Conservation (phyloP, 1,140 invertebrate species). For the Vanessa atalanta region DNA sequence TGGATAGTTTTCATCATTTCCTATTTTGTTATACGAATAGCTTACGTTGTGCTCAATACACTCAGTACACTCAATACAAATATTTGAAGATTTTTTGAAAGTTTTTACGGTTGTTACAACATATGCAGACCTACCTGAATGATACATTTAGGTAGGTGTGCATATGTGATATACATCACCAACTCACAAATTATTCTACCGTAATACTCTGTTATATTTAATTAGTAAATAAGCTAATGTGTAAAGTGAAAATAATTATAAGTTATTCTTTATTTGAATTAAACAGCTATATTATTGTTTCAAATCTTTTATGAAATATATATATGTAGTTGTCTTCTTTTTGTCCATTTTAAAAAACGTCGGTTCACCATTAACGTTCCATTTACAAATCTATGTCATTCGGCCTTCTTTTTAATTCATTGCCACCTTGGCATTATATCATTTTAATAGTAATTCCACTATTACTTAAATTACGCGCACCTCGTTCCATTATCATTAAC, state of each 20-base stretch:
- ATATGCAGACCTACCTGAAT: too few relatives aligned
- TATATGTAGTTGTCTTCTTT: not conserved
- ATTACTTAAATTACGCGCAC: slow-evolving; percentile 43
- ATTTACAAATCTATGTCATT: slow-evolving; percentile 17
- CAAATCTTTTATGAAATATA: not conserved
- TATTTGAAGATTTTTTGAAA: too few relatives aligned
- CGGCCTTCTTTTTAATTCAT: slow-evolving; percentile 1
- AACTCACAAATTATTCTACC: too few relatives aligned
- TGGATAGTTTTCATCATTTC: not conserved
- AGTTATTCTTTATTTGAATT: not conserved
- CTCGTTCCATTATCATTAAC: slow-evolving; percentile 50
- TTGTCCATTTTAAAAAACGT: not conserved
- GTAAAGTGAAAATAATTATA: too few relatives aligned
- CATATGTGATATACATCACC: too few relatives aligned
- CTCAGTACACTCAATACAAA: too few relatives aligned
- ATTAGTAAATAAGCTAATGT: too few relatives aligned
- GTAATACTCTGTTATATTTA: too few relatives aligned
- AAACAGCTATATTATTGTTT: not conserved
- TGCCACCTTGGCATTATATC: slow-evolving; percentile 26
- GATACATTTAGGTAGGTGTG: too few relatives aligned
- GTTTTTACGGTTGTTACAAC: too few relatives aligned
- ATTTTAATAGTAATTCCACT: slow-evolving; percentile 35
- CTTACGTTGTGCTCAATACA: too few relatives aligned
- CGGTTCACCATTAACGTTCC: not conserved
- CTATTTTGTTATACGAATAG: not conserved